A percentile compares a stretch with the other conserved stretches of the same genome.
phyloP scores from a whole-genome alignment of 2,113 vertebrate genomes.

The Alethe diademata region DNA sequence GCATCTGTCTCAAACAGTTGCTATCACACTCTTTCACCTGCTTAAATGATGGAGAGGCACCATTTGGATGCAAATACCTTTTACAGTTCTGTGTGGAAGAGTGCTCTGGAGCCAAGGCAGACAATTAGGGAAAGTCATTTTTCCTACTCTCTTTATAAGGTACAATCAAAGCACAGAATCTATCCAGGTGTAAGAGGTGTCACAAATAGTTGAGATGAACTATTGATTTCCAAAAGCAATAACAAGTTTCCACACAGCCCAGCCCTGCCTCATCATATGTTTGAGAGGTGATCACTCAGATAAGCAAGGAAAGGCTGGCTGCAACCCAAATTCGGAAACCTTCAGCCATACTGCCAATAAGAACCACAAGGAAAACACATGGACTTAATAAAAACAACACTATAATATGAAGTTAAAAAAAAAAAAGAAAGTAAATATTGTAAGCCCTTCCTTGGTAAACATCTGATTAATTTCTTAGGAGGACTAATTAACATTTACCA shows the following conservation, averaged over 20 bases:
- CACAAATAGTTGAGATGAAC: slow-evolving; percentile 22
- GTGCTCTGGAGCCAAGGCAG: background rate
- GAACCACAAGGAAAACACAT: background rate
- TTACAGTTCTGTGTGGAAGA: background rate
- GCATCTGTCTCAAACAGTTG: background rate
- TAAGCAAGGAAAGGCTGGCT: background rate
- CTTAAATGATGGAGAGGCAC: background rate
- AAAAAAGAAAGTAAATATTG: background rate
- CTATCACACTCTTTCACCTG: background rate
- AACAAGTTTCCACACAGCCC: background rate
- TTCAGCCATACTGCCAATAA: background rate
- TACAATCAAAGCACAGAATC: background rate
- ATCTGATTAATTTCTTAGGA: background rate
- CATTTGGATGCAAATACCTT: background rate
- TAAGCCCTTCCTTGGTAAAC: background rate
- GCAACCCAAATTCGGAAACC: background rate
- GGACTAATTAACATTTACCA: background rate
- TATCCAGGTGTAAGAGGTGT: background rate
- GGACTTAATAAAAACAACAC: background rate
- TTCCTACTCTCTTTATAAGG: background rate
- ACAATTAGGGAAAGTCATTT: background rate
- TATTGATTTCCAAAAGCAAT: slow-evolving; percentile 42
- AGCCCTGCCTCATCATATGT: background rate
- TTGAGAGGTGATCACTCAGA: background rate
- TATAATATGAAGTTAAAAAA: background rate